phyloP scores from a whole-genome alignment of 2,797 vertebrate genomes.

The Pempheris klunzingeri region DNA sequence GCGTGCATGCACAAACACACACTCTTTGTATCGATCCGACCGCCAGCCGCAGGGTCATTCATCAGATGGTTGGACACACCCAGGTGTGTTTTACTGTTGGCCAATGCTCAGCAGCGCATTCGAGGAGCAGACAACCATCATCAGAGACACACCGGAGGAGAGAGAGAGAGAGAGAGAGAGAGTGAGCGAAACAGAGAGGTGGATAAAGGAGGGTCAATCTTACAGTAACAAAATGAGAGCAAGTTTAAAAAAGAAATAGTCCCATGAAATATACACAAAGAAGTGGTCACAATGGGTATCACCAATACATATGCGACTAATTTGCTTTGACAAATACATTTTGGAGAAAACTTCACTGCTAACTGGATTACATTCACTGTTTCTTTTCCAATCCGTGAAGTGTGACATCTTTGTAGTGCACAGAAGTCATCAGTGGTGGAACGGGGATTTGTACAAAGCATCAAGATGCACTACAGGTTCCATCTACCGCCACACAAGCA shows the following conservation, averaged over 20 bases:
- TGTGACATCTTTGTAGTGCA: not conserved
- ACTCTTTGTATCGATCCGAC: constrained; percentile 75
- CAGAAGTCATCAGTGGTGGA: no score
- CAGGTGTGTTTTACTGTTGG: constrained; percentile 86
- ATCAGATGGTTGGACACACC: constrained; percentile 84
- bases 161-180: constrained; percentile 22
- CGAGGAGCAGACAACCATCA: constrained; percentile 75
- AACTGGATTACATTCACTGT: not conserved
- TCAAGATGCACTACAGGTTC: not conserved
- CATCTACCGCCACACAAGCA: no score
- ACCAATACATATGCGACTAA: not conserved
- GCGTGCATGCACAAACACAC: constrained; percentile 57
- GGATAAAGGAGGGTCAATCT: constrained; percentile 23
- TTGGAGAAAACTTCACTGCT: not conserved
- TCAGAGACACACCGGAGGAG: constrained; percentile 45
- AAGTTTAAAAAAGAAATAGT: not conserved
- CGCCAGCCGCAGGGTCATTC: constrained; percentile 81
- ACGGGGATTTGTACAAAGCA: not conserved
- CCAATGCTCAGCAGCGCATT: constrained; percentile 81
- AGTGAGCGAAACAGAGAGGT: constrained; percentile 31
- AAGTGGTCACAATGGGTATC: no score
- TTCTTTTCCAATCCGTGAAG: not conserved
- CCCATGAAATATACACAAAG: not conserved
- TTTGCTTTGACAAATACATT: constrained; percentile 12
- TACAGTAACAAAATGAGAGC: constrained; percentile 27